Evolutionary conservation across 2,888 invertebrate species (phyloP), one percentile per base, ranked within the genome.

Genomic region (Agrochola circellaris): DNA sequence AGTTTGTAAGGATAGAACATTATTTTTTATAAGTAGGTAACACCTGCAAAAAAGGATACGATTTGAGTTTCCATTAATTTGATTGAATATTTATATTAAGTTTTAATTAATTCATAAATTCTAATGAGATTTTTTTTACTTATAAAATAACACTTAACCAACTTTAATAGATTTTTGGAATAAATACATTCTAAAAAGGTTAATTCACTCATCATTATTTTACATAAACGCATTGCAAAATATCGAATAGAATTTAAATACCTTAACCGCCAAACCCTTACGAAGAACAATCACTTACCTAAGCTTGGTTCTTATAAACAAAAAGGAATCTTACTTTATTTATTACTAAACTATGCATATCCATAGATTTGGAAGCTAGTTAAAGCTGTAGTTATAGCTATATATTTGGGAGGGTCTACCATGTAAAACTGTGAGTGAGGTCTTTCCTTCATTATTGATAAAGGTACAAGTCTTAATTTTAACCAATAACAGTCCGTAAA

Each of bases 111-210:
- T 84, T 74, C 26, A 38, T 56, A 64, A 42, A 64, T 71, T 56
- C 20, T 51, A 60, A 42, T 67, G 17, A 30, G 45, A 51, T 15
- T 38, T 72, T 60, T 64, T 17, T 26, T 17, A 51, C n/a, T n/a
- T 38, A 34, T 62, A 38, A 62, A n/a, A 62, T 30, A 34, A 11
- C 23, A 7, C 15, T 26, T 26, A 30, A n/a, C 20, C 5, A 38
- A 51, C 17, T 51, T 65, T 65, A 48, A 62, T 75, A 17, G 20
- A 26, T 11, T 45, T 62, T 73, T 30, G 0, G 30, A 70, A 84
- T 84, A 54, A 61, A 79, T 64, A 23, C 60, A 67, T 79, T 0
- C 51, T 64, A 15, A 84, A 80, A 67, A 74, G 70, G 66, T 74
- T 74, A 60, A 67, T 34, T 51, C 23, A 58, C 56, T 61, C 15